Percentiles rank a stretch among this genome's conserved stretches.
phyloP scores from a whole-genome alignment of 2,888 invertebrate species.

The Drosophila mimica region DNA sequence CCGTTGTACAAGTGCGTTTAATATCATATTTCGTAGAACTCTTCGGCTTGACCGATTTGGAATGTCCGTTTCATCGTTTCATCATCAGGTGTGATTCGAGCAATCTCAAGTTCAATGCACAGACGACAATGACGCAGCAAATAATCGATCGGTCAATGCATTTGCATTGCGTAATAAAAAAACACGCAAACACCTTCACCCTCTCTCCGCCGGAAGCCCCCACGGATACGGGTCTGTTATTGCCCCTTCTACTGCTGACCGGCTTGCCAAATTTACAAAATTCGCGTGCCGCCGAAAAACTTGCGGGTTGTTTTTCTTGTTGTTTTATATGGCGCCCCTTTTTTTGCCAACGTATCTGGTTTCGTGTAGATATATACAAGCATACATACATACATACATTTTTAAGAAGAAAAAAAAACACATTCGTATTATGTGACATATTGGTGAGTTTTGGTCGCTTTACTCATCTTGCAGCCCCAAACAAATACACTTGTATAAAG shows the following conservation, averaged over 20 bases:
- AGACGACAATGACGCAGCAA: constrained; percentile 65
- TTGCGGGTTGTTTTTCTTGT: constrained; percentile 37
- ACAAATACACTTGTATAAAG: constrained; percentile 52
- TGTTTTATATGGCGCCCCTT: constrained; percentile 17
- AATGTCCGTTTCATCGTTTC: neutral
- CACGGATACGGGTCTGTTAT: neutral
- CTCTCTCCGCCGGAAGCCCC: neutral
- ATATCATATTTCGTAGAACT: neutral
- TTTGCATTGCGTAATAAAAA: constrained; percentile 60
- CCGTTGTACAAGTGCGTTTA: neutral
- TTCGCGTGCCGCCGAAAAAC: constrained; percentile 54
- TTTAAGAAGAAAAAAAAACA: constrained; percentile 7
- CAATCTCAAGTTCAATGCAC: constrained; percentile 67
- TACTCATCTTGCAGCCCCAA: constrained; percentile 48
- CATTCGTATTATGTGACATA: constrained; percentile 55
- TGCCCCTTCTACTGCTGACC: constrained; percentile 17
- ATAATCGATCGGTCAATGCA: constrained; percentile 58
- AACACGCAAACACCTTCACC: constrained; percentile 15
- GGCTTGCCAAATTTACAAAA: constrained; percentile 55
- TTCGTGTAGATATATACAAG: neutral
- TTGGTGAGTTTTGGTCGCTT: constrained; percentile 48
- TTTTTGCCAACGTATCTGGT: constrained; percentile 20
- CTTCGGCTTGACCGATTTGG: constrained; percentile 4
- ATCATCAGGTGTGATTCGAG: neutral
- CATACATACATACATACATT: neutral